These are phyloP conservation scores for Drosophila pseudoobscura DNA, from an alignment of 1,140 invertebrate genomes.

Conservation along the genomic window DNA sequence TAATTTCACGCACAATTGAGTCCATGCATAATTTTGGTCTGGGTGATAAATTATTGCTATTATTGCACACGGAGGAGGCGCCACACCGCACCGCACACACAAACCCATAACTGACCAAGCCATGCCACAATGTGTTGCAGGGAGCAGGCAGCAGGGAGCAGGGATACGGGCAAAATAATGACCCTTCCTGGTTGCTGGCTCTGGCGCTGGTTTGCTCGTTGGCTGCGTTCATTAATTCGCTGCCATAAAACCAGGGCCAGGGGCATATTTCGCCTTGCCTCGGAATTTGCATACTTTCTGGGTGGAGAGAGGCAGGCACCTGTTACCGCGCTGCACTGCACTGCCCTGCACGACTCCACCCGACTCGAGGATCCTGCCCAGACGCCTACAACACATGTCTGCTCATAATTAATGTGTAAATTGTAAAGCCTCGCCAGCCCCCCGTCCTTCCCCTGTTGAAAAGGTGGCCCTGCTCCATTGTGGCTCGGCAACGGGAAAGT, in stretches of 20 bases:
- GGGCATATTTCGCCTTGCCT: slow-evolving; percentile 71
- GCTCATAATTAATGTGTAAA: slow-evolving; percentile 82
- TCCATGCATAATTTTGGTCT: slow-evolving; percentile 74
- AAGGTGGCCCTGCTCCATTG: slow-evolving; percentile 40
- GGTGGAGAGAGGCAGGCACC: slow-evolving; percentile 44
- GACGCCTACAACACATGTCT: slow-evolving; percentile 79
- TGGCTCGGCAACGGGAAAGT: slow-evolving; percentile 22
- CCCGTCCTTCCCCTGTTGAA: neutral
- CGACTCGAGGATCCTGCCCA: slow-evolving; percentile 33
- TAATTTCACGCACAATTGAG: slow-evolving; percentile 82
- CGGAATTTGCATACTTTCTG: slow-evolving; percentile 72
- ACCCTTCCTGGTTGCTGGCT: slow-evolving; percentile 34
- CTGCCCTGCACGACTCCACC: too few relatives aligned
- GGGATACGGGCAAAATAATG: slow-evolving; percentile 62
- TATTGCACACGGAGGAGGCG: slow-evolving; percentile 61
- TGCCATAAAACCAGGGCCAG: slow-evolving; percentile 71
- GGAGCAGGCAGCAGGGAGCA: slow-evolving; percentile 11
- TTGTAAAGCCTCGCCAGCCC: slow-evolving; percentile 69
- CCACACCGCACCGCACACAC: slow-evolving; percentile 19
- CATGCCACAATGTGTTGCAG: slow-evolving; percentile 29
- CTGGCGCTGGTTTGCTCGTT: slow-evolving; percentile 43
- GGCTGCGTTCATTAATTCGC: slow-evolving; percentile 80
- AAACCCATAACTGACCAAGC: slow-evolving; percentile 16
- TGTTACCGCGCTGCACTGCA: slow-evolving; percentile 60
- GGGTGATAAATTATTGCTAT: slow-evolving; percentile 79